These are phyloP conservation scores for Heliconius eleuchia DNA, from an alignment of 1,140 invertebrate species.

Conservation along the genomic window DNA sequence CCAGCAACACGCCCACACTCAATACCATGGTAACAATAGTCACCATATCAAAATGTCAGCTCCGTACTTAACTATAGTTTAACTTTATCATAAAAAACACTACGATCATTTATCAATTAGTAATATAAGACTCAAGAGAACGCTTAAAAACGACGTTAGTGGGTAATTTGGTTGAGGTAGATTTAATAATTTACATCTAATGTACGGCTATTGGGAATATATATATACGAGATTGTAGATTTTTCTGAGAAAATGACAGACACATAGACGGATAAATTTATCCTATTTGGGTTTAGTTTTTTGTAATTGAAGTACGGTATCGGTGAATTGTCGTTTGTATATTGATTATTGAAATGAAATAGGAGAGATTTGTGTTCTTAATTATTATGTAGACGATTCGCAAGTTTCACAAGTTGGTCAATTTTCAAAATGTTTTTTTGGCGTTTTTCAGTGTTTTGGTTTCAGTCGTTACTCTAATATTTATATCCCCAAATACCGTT, in stretches of 20 bases:
- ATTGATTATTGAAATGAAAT: too few species aligned
- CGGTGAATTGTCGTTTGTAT: too few species aligned
- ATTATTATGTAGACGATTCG: not conserved
- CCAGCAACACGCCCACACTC: slow-evolving; percentile 67
- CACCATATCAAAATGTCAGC: slow-evolving; percentile 77
- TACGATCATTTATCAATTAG: slow-evolving; percentile 71
- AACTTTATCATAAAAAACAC: slow-evolving; percentile 75
- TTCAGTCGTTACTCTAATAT: slow-evolving; percentile 25
- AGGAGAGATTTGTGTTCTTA: not conserved
- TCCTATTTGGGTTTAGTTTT: too few species aligned
- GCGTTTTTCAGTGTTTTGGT: not conserved
- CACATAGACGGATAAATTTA: too few species aligned
- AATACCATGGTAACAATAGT: slow-evolving; percentile 77
- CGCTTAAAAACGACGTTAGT: slow-evolving; percentile 76
- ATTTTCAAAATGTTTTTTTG: not conserved
- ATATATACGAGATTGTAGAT: slow-evolving; percentile 26
- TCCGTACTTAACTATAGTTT: slow-evolving; percentile 62
- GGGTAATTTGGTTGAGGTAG: slow-evolving; percentile 79
- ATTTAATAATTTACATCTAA: slow-evolving; percentile 69
- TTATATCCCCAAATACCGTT: slow-evolving; percentile 52
- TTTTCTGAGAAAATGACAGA: not conserved
- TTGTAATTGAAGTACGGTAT: too few species aligned
- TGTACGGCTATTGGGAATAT: slow-evolving; percentile 56
- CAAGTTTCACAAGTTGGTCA: not conserved
- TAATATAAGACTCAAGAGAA: slow-evolving; percentile 76